Conservation (phyloP, 1,140 invertebrate species). For the Drosophila tristis region DNA sequence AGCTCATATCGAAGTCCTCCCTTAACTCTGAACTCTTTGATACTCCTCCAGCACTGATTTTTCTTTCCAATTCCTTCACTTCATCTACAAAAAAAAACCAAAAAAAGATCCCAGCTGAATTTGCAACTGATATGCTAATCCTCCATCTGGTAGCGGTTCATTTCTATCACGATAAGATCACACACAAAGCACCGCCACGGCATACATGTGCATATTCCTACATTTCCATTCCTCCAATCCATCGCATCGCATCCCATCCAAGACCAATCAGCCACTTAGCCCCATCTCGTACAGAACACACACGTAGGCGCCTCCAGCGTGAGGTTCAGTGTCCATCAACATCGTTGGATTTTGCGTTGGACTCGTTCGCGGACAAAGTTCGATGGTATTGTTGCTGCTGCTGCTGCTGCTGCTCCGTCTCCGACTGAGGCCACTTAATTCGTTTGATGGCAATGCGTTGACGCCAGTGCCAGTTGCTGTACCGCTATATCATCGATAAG, state of each 20-base stretch:
- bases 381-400: neutral
- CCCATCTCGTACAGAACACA: slow-evolving; percentile 60
- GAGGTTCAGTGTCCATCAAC: slow-evolving; percentile 33
- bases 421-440: slow-evolving; percentile 56
- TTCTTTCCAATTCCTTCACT: neutral
- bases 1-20: no score
- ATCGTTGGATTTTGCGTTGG: slow-evolving; percentile 22
- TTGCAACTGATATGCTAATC: slow-evolving; percentile 4
- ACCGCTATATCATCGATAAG: slow-evolving; percentile 70
- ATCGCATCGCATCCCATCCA: slow-evolving; percentile 3
- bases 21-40: no score
- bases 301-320: slow-evolving; percentile 58
- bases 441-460: slow-evolving; percentile 68
- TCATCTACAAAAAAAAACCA: neutral
- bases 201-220: slow-evolving; percentile 1
- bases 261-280: slow-evolving; percentile 61
- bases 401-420: no score
- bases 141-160: slow-evolving; percentile 33
- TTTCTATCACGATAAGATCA: slow-evolving; percentile 62
- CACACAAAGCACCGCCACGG: slow-evolving; percentile 40
- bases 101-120: slow-evolving; percentile 2
- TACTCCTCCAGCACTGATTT: neutral
- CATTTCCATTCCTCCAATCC: neutral
- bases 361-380: slow-evolving; percentile 35
- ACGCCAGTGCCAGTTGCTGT: slow-evolving; percentile 50